Evolutionary conservation across 2,888 invertebrate species (phyloP), one percentile per base, ranked within the genome.

Genomic region (Limnephilus lunatus): DNA sequence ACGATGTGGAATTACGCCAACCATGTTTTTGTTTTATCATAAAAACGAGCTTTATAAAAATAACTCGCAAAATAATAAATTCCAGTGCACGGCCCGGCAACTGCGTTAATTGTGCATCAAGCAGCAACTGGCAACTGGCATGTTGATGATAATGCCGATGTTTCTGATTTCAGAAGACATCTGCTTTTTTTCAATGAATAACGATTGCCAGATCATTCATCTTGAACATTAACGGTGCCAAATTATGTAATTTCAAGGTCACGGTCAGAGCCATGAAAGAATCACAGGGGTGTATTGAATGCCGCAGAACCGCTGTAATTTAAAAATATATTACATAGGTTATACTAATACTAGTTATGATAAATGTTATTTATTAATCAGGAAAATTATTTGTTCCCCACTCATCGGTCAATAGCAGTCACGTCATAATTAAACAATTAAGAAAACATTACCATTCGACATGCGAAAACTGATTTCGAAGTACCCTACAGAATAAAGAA

Each of bases 71-170:
- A 53, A 53, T 53, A 53, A 68, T 25, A 68, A 68, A 68, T 25
- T 68, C 68, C 86, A 48, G 30, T 35, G 25, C 53, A n/a, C 86
- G 48, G 39, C 30, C 30, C 86, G 19, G 86, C n/a, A 30, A 30
- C 44, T 35, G 48, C 48, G 30, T 15, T 86, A 86, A 86, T 86
- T 39, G 53, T 44, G 86, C 86, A 44, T 86, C 86, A 44, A 48
- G 44, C 14, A 48, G 48, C 48, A 48, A 48, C 30, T 30, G 15
- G 48, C 48, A 48, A 48, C 30, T 30, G 15, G 35, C 35, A 83
- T 83, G 32, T 25, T 68, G 68, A 68, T 68, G 53, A 53, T 53
- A 7, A 48, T 15, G 25, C n/a, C 7, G 68, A 68, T 68, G n/a
- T 68, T 68, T 25, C 68, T n/a, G 68, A 68, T 53, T 48, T 30